phyloP scores from a whole-genome alignment of 2,888 invertebrate species.

The Gari tellinella region DNA sequence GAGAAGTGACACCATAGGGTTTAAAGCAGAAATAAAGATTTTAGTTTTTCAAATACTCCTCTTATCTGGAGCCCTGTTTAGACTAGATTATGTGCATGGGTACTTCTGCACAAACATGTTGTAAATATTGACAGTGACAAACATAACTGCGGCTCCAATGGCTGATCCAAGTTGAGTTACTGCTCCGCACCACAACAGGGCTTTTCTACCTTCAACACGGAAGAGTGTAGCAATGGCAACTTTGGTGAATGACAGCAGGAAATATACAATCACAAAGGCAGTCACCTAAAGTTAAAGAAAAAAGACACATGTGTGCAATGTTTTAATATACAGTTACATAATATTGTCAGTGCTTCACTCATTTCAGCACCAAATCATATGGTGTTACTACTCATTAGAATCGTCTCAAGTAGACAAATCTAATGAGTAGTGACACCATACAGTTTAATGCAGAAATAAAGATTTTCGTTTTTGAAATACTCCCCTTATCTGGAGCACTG shows the following conservation, averaged over 20 bases:
- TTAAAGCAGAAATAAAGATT: too few species aligned
- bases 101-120: slow-evolving; percentile 76
- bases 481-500: too few species aligned
- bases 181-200: slow-evolving; percentile 91
- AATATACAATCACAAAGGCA: slow-evolving; percentile 89
- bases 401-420: too few species aligned
- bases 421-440: too few species aligned
- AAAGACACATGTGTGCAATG: background rate
- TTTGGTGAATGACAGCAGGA: slow-evolving; percentile 91
- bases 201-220: slow-evolving; percentile 89
- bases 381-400: too few species aligned
- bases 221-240: slow-evolving; percentile 91
- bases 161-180: slow-evolving; percentile 92
- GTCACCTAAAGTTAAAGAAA: slow-evolving; percentile 86
- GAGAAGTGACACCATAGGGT: too few species aligned
- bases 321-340: background rate
- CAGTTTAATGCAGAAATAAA: too few species aligned
- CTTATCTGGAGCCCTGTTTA: too few species aligned
- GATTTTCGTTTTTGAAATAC: too few species aligned
- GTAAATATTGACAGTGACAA: slow-evolving; percentile 88
- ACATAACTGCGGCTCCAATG: slow-evolving; percentile 90
- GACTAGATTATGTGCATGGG: slow-evolving; percentile 45
- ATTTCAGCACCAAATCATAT: too few species aligned
- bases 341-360: too few species aligned
- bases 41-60: too few species aligned